phyloP scores from a whole-genome alignment of 2,113 vertebrate species.

The Hypocryptadius cinnamomeus region DNA sequence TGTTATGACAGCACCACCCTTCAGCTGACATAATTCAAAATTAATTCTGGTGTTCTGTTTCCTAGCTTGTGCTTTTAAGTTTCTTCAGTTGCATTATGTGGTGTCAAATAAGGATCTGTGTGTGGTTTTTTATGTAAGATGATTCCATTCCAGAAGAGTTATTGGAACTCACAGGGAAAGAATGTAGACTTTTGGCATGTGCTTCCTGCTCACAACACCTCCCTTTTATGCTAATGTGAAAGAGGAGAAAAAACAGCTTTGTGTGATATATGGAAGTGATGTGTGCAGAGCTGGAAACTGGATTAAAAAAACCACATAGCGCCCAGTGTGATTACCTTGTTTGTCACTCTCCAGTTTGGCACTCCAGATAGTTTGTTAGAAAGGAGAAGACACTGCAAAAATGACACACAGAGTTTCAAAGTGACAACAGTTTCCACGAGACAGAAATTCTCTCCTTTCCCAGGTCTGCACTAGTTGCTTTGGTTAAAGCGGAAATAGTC shows the following conservation, averaged over 20 bases:
- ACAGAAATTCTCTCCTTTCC: background rate
- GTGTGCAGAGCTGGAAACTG: background rate
- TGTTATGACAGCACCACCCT: background rate
- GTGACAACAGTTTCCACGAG: accelerated
- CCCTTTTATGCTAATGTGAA: background rate
- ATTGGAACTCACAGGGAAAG: background rate
- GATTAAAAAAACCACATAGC: background rate
- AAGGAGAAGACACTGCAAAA: background rate
- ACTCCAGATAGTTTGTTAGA: background rate
- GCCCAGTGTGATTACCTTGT: background rate
- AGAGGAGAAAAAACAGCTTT: background rate
- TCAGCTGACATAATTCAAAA: background rate
- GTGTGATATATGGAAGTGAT: background rate
- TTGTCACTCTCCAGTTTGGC: background rate
- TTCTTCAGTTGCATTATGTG: background rate
- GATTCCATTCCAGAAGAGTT: background rate
- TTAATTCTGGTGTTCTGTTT: background rate
- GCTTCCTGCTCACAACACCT: background rate
- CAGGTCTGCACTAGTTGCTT: background rate
- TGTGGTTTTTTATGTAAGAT: background rate
- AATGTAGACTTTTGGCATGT: background rate
- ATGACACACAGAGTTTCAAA: background rate
- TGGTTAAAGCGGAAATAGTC: background rate
- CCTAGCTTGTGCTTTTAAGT: background rate
- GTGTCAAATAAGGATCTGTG: background rate